phyloP scores from a whole-genome alignment of 1,140 invertebrate species.

The honey bee (Apis mellifera) region Amel_HAv3.1 CM009942.2:9765001-9765500 shows the following conservation, averaged over 20 bases:
- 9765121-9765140: neutral
- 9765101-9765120: conserved; percentile 3
- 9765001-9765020: too few relatives aligned
- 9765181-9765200: neutral
- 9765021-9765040: too few relatives aligned
- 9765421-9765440: conserved; percentile 14
- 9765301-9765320: conserved; percentile 24
- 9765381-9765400: neutral
- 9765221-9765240: neutral
- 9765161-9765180: neutral
- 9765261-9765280: neutral
- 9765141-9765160: conserved; percentile 15
- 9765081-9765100: neutral
- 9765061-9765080: neutral
- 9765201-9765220: conserved; percentile 6
- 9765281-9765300: conserved; percentile 30
- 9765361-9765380: conserved; percentile 39
- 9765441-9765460: conserved; percentile 28
- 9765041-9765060: too few relatives aligned
- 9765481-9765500: neutral
- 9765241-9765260: neutral
- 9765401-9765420: neutral
- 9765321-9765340: conserved; percentile 1
- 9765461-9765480: conserved; percentile 27
- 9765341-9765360: conserved; percentile 8